Percentiles rank a stretch among this genome's conserved stretches.
Conservation (phyloP, 2,797 vertebrate species). For the Sebastes iracundus region DNA sequence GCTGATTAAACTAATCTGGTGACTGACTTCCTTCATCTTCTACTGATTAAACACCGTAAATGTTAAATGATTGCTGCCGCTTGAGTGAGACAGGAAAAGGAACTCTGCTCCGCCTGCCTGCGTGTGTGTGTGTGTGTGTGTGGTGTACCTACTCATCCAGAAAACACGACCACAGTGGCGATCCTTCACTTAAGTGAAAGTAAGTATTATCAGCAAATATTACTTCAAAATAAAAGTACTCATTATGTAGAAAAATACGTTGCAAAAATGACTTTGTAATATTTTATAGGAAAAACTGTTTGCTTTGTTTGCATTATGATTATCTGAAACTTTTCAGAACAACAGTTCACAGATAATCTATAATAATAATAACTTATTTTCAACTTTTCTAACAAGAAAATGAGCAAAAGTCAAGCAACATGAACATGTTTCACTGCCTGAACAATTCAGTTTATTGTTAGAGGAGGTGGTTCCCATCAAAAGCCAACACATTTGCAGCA, state of each 20-base stretch:
- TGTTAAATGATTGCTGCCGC: constrained; percentile 13
- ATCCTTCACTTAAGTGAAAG: not conserved
- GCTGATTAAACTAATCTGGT: constrained; percentile 53
- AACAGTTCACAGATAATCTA: not conserved
- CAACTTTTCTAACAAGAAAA: not conserved
- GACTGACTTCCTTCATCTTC: constrained; percentile 45
- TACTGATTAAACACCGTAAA: constrained; percentile 49
- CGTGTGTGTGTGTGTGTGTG: not conserved
- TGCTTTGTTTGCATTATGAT: not conserved
- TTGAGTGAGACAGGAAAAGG: constrained; percentile 20
- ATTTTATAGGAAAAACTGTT: not conserved
- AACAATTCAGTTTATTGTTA: not conserved
- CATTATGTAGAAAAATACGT: not conserved
- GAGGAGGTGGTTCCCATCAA: not conserved
- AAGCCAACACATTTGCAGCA: not conserved
- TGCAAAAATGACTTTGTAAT: not conserved
- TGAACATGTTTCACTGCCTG: not conserved
- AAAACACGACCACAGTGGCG: not conserved
- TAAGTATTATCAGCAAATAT: not conserved
- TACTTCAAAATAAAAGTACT: not conserved
- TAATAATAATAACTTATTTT: not conserved
- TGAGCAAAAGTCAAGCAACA: not conserved
- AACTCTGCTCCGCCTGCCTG: not conserved
- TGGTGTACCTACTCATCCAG: not conserved
- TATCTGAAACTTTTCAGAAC: not conserved